Conservation (phyloP, 2,797 vertebrate genomes). For the Macroramphosus scolopax region DNA sequence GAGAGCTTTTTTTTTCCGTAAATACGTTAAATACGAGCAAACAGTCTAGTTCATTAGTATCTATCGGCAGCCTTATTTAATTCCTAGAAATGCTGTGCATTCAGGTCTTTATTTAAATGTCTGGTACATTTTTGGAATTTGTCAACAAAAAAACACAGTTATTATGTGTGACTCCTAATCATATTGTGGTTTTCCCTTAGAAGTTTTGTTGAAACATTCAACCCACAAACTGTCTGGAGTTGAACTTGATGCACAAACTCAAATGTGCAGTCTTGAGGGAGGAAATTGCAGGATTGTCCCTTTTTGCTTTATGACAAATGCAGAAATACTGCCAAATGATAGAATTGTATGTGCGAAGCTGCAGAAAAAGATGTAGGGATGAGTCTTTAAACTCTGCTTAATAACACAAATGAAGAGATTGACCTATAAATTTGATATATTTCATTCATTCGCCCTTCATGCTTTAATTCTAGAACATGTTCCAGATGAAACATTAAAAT, state of each 20-base stretch:
- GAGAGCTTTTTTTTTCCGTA: too few species aligned
- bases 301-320: constrained; percentile 3
- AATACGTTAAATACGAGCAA: too few species aligned
- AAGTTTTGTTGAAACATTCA: constrained; percentile 1
- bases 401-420: too few species aligned
- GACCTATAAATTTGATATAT: too few species aligned
- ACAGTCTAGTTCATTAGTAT: background rate
- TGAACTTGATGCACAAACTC: too few species aligned
- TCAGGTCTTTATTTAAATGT: background rate
- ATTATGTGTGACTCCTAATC: too few species aligned
- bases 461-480: background rate
- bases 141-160: background rate
- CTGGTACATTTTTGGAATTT: constrained; percentile 2
- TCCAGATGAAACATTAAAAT: background rate
- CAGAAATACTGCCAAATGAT: background rate
- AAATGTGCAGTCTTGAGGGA: background rate
- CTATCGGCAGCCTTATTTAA: background rate
- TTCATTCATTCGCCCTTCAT: too few species aligned
- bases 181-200: too few species aligned
- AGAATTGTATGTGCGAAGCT: background rate
- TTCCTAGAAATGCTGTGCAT: background rate
- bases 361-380: background rate
- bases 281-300: background rate
- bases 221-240: too few species aligned
- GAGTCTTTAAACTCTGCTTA: too few species aligned